Evolutionary conservation across 2,797 vertebrate species (phyloP).

Genomic region (Telmatherina bonti): DNA sequence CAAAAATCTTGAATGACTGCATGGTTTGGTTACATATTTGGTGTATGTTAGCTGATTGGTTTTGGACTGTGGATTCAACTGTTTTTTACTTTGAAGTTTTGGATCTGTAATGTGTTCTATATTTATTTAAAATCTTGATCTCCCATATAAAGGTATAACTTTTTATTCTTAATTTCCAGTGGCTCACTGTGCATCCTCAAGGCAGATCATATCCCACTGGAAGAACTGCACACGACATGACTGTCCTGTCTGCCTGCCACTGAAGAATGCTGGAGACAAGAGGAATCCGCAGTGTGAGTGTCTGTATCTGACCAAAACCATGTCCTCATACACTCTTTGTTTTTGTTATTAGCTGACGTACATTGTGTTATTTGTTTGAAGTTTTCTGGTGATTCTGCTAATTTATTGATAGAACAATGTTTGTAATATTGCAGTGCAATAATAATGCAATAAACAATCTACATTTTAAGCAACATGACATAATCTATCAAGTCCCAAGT

Average conservation of each 20-base stretch:
- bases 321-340: background rate
- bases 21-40: background rate
- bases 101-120: background rate
- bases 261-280: constrained; percentile 99
- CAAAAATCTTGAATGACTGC: background rate
- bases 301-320: constrained; percentile 78
- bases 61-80: constrained; percentile 1
- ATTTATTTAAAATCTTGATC: too few species aligned
- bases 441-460: background rate
- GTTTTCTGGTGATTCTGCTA: background rate
- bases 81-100: background rate
- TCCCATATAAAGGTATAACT: background rate
- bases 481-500: background rate
- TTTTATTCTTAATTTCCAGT: constrained; percentile 58
- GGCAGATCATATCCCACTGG: constrained; percentile 99
- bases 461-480: background rate
- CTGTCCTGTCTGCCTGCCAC: constrained; percentile 96
- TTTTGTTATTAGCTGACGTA: background rate
- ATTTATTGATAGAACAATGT: background rate
- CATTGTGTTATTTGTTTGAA: background rate
- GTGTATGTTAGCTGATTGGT: background rate
- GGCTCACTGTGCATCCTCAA: constrained; percentile 96
- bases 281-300: constrained; percentile 98
- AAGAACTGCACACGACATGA: constrained; percentile 99
- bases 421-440: background rate